phyloP scores from a whole-genome alignment of 2,113 vertebrate species.

The Arenaria interpres region DNA sequence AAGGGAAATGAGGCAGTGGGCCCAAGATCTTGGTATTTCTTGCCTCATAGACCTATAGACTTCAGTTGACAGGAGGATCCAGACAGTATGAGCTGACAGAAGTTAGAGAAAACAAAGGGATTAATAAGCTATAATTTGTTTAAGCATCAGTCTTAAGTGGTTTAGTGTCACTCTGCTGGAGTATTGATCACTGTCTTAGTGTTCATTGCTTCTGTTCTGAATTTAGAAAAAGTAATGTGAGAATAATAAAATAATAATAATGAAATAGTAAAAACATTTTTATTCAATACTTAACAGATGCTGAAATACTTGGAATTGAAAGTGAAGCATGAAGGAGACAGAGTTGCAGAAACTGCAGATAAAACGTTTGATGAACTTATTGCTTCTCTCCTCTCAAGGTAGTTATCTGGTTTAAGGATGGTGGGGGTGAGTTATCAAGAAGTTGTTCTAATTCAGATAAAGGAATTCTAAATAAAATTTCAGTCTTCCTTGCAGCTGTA shows the following conservation, averaged over 20 bases:
- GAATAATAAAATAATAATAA: not conserved
- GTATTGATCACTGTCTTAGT: not conserved
- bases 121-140: not conserved
- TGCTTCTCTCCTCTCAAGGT: conserved; percentile 73
- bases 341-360: conserved; percentile 40
- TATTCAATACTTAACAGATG: conserved; percentile 40
- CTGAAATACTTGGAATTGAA: conserved; percentile 62
- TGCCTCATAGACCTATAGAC: not conserved
- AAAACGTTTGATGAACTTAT: conserved; percentile 63
- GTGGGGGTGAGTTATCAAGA: not conserved
- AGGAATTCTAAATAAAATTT: not conserved
- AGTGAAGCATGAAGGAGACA: conserved; percentile 52
- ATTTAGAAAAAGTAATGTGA: not conserved
- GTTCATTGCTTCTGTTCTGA: not conserved
- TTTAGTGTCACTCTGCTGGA: not conserved
- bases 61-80: not conserved
- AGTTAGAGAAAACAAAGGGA: not conserved
- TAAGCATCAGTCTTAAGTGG: not conserved
- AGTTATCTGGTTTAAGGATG: not conserved
- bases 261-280: not conserved
- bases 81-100: not conserved
- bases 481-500: not conserved
- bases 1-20: not conserved
- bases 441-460: not conserved
- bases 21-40: not conserved